A percentile compares a stretch with the other conserved stretches of the same genome.
These are phyloP conservation scores for Apostichopus japonicus DNA, from an alignment of 35 echinoderm and acorn worm species.

Conservation along the genomic window DNA sequence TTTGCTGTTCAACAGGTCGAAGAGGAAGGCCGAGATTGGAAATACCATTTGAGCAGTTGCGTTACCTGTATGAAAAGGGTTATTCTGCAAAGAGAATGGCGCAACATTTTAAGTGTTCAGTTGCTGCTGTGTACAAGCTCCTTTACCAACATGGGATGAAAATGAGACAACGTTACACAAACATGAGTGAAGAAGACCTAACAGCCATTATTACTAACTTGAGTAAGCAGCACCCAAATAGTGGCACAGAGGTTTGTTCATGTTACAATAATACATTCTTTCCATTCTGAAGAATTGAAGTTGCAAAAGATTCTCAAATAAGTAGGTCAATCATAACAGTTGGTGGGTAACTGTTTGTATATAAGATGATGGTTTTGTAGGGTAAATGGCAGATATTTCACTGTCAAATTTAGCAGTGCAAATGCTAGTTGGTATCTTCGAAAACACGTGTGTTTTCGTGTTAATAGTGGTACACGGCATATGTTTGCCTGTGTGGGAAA, in stretches of 20 bases:
- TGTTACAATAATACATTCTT: background rate
- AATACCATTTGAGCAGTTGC: background rate
- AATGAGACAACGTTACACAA: constrained; percentile 28
- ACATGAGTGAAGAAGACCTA: constrained; percentile 12
- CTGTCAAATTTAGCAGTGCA: too few relatives aligned
- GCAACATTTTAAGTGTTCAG: constrained; percentile 15
- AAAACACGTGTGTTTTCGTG: background rate
- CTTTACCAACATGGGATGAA: constrained; percentile 2
- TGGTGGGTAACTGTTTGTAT: background rate
- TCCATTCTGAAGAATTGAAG: too few relatives aligned
- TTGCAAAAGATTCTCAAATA: too few relatives aligned
- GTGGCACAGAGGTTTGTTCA: constrained; percentile 21
- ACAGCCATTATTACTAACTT: background rate
- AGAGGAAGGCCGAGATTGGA: background rate
- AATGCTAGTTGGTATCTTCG: background rate
- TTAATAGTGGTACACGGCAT: too few relatives aligned
- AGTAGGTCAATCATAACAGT: background rate
- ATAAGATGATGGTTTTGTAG: background rate
- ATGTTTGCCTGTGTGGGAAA: too few relatives aligned
- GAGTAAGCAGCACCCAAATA: constrained; percentile 19
- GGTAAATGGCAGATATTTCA: too few relatives aligned
- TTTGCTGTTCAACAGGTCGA: background rate
- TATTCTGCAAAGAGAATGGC: constrained; percentile 39
- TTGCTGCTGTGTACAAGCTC: background rate
- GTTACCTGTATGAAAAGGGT: constrained; percentile 22